Evolutionary conservation across 2,888 invertebrate genomes (phyloP).

Genomic region (Ecdyonurus torrentis): DNA sequence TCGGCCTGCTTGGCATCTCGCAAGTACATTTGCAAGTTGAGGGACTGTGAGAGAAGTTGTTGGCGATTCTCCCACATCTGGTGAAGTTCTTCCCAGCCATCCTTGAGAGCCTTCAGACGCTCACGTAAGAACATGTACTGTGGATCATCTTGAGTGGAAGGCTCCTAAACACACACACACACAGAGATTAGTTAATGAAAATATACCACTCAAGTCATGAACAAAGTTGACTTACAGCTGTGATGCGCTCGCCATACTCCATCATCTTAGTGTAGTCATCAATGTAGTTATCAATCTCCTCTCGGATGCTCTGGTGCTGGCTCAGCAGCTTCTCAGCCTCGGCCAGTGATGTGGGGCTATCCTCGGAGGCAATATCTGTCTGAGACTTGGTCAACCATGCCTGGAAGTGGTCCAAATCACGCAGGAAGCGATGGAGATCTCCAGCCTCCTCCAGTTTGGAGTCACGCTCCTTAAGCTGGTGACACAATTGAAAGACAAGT

Average conservation of each 20-base stretch:
- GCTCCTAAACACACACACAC: conserved; percentile 34
- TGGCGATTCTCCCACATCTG: conserved; percentile 99
- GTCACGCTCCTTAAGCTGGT: conserved; percentile 92
- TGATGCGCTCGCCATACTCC: conserved; percentile 94
- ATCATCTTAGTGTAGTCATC: conserved; percentile 99
- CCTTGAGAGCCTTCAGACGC: conserved; percentile 90
- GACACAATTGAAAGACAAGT: too few species aligned
- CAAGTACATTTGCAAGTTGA: conserved; percentile 89
- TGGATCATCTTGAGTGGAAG: conserved; percentile 82
- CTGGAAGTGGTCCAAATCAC: conserved; percentile 99
- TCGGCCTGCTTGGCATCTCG: conserved; percentile 96
- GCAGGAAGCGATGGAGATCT: conserved; percentile 91
- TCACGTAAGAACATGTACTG: conserved; percentile 99
- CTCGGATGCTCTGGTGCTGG: conserved; percentile 95
- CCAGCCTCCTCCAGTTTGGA: conserved; percentile 97
- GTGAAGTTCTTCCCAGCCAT: conserved; percentile 97
- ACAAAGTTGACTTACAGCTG: conserved; percentile 39
- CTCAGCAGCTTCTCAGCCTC: conserved; percentile 95
- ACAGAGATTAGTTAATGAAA: not conserved
- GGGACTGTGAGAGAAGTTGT: conserved; percentile 80
- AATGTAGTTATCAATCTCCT: conserved; percentile 98
- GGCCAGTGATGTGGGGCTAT: conserved; percentile 78
- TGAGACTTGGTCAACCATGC: conserved; percentile 98
- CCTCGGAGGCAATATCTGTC: conserved; percentile 96
- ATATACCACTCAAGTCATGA: not conserved